Base-by-base conservation (phyloP, 2,113 vertebrate species). In the Sialia sialis region DNA sequence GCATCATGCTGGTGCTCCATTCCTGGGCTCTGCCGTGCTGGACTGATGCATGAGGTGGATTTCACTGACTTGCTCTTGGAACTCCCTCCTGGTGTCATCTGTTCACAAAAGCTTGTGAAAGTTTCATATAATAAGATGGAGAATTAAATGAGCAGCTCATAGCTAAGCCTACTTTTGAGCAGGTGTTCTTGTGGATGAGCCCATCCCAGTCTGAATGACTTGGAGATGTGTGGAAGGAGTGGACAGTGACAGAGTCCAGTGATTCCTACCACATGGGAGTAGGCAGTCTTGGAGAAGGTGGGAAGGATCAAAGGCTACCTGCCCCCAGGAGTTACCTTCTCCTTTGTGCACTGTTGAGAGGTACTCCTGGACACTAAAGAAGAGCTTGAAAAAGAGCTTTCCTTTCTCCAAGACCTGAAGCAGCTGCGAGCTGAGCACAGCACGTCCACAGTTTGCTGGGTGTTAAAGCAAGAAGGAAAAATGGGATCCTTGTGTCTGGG, bases 331-430 rank as follows among this genome's bases (percentile, higher is more conserved):
- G 21, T 48, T 3, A 20, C 6, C 46, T 58, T 18, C 23, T 15
- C 30, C 20, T 15, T 30, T 1, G 1, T 1, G 1, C 10, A 4
- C 27, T 25, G 23, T 5, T 44, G 16, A 4, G 27, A 5, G 21
- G 19, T 44, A 27, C 51, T 87, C 46, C 41, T 27, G 17, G 23
- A 32, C 7, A 25, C 22, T 7, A 21, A 48, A 30, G 1, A 16
- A 21, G 54, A 54, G 60, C 54, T 58, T n/a, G 41, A 4, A 46
- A 64, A 64, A 46, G 16, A 2, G 0, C 4, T 59, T 44, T 38
- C 6, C 39, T 58, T 78, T 26, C 77, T 69, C 38, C 11, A 21
- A 41, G 48, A 21, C 20, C 16, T 11, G 4, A 27, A 44, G 27
- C 34, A 68, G 60, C 60, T 68, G 7, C 20, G 39, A 18, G 22